Percentiles rank a stretch among this genome's conserved stretches.
Evolutionary conservation across 2,888 invertebrate genomes (phyloP).

Genomic region (Oscheius sp.): DNA sequence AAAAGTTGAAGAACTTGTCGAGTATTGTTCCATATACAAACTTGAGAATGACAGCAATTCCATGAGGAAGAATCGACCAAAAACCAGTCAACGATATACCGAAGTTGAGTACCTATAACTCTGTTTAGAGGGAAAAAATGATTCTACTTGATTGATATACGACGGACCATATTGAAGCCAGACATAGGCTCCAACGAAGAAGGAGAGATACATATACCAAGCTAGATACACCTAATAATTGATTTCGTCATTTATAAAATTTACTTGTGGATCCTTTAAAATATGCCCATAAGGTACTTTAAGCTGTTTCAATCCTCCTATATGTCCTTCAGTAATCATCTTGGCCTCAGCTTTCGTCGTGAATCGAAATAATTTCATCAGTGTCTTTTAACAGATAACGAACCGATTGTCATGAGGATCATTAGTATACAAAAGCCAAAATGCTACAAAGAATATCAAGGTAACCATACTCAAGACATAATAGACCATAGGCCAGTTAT

Average conservation of each 20-base stretch:
- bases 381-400: background rate
- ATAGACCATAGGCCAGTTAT: constrained; percentile 44
- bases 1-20: constrained; percentile 27
- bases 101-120: constrained; percentile 36
- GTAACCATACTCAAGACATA: constrained; percentile 38
- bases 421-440: constrained; percentile 37
- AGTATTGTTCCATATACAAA: constrained; percentile 37
- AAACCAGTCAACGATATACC: constrained; percentile 32
- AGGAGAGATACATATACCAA: constrained; percentile 43
- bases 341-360: constrained; percentile 30
- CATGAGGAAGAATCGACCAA: constrained; percentile 36
- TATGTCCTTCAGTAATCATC: constrained; percentile 39
- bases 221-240: constrained; percentile 31
- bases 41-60: constrained; percentile 36
- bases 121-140: background rate
- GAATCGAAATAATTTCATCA: constrained; percentile 23
- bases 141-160: constrained; percentile 38
- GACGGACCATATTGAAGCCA: constrained; percentile 44
- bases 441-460: constrained; percentile 26
- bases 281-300: constrained; percentile 32
- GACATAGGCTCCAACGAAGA: constrained; percentile 41
- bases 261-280: constrained; percentile 39
- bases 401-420: constrained; percentile 31
- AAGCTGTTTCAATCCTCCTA: background rate
- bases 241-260: too few species aligned